These are phyloP conservation scores for Podabrus alpinus DNA, from an alignment of 2,888 invertebrate species.

Conservation along the genomic window DNA sequence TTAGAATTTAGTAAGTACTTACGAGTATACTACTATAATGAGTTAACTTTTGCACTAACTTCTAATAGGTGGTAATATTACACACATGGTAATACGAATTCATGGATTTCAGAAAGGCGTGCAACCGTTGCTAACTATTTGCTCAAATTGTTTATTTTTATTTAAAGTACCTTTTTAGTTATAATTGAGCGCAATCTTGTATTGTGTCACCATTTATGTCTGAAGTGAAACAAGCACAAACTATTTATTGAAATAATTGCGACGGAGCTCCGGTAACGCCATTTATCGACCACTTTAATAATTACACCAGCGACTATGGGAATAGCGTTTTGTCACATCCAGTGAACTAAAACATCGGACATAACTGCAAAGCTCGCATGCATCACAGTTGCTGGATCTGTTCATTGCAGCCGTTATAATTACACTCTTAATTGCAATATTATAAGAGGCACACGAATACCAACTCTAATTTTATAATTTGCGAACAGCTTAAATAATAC, in stretches of 20 bases:
- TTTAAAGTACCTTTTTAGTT: too few species aligned
- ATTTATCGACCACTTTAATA: constrained; percentile 32
- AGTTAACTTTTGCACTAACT: background rate
- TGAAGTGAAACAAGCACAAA: background rate
- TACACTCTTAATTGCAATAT: constrained; percentile 45
- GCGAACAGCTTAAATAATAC: constrained; percentile 16
- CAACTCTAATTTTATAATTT: constrained; percentile 25
- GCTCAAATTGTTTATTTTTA: too few species aligned
- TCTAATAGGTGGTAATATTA: background rate
- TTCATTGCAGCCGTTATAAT: constrained; percentile 43
- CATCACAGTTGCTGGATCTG: constrained; percentile 33
- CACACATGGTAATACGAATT: too few species aligned
- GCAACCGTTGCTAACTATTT: too few species aligned
- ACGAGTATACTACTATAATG: too few species aligned
- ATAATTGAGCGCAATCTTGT: background rate
- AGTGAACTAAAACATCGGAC: constrained; percentile 30
- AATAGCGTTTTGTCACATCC: constrained; percentile 31
- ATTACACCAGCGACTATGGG: constrained; percentile 30
- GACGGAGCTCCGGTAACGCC: constrained; percentile 17
- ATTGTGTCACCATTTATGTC: background rate
- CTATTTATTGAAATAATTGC: constrained; percentile 17
- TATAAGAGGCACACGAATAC: constrained; percentile 35
- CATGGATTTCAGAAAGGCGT: too few species aligned
- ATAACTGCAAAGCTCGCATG: constrained; percentile 31
- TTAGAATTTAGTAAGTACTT: too few species aligned